phyloP scores from a whole-genome alignment of 2,797 vertebrate species.

The Artibeus lituratus region DNA sequence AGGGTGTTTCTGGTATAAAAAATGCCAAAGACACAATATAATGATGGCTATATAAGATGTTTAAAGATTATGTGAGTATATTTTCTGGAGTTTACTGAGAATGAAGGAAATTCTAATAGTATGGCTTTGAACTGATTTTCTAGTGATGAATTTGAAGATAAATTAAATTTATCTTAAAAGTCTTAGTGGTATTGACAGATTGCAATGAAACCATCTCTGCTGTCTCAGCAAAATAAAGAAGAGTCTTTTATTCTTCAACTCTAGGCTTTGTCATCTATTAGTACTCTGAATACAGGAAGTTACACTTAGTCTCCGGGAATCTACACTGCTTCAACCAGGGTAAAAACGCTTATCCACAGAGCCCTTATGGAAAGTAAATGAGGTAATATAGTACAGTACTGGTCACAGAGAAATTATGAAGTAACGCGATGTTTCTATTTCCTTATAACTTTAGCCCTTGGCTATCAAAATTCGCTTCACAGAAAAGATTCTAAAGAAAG shows the following conservation, averaged over 20 bases:
- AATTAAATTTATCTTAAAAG: not conserved
- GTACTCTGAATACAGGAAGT: not conserved
- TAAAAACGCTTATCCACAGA: not conserved
- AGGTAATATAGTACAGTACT: not conserved
- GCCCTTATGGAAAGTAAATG: not conserved
- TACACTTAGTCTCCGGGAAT: not conserved
- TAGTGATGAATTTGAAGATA: not conserved
- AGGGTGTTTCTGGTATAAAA: not conserved
- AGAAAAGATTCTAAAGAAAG: not conserved
- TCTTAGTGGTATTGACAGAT: not conserved
- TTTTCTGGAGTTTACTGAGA: not conserved
- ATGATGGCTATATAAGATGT: not conserved
- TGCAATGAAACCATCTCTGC: not conserved
- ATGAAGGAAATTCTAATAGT: not conserved
- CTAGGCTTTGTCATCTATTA: not conserved
- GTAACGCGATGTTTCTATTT: not conserved
- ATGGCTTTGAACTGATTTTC: not conserved
- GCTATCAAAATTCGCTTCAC: not conserved
- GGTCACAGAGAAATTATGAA: not conserved
- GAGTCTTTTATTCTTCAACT: not conserved
- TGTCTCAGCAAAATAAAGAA: not conserved
- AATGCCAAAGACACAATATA: not conserved
- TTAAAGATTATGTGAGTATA: not conserved
- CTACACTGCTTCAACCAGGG: not conserved
- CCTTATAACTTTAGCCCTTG: not conserved